These are phyloP conservation scores for Acropora yongei DNA, from an alignment of 64 coral and sea anemone species.

Conservation along the genomic window DNA sequence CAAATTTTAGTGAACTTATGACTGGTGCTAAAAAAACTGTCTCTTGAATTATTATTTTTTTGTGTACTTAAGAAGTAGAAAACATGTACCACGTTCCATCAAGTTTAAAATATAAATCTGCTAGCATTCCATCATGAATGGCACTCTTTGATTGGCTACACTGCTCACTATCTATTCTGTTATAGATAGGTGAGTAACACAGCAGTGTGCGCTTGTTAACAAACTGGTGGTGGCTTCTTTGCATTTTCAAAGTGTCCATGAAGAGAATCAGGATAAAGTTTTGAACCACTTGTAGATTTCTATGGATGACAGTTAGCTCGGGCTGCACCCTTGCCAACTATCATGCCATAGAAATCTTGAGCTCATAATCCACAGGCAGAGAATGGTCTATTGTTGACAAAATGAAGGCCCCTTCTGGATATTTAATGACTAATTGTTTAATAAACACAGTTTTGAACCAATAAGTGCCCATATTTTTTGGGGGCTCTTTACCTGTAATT, in stretches of 20 bases:
- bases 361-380: background rate
- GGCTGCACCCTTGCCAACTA: background rate
- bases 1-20: background rate
- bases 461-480: no score
- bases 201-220: no score
- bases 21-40: slow-evolving; percentile 15
- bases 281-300: no score
- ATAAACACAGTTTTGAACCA: background rate
- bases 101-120: background rate
- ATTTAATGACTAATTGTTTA: background rate
- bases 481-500: no score
- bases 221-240: no score
- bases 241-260: no score
- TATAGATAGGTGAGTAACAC: background rate
- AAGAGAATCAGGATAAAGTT: no score
- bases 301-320: no score
- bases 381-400: background rate
- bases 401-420: background rate
- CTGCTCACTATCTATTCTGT: background rate
- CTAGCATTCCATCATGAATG: background rate
- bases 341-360: background rate
- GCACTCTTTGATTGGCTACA: background rate
- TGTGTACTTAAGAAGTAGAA: slow-evolving; percentile 6
- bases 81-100: slow-evolving; percentile 3
- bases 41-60: background rate